A percentile compares a stretch with the other conserved stretches of the same genome.
phyloP scores from a whole-genome alignment of 2,113 vertebrate species.

The Cygnus buccinator region DNA sequence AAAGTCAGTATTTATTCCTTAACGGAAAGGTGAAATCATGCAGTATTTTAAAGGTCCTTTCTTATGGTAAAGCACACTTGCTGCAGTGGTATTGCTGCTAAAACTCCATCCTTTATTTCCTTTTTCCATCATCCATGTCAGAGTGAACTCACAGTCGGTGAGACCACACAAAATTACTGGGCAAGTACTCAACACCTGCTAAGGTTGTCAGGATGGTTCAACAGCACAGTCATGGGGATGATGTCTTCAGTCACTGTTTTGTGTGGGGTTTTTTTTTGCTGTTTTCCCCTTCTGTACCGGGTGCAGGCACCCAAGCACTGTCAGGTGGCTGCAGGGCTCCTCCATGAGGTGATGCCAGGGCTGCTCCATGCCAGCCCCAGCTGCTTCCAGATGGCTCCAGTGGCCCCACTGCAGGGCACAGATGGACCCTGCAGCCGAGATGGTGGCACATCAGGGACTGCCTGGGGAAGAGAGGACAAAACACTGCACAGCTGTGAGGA shows the following conservation, averaged over 20 bases:
- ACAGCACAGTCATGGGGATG: too few relatives aligned
- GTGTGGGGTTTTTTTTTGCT: too few relatives aligned
- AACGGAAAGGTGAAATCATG: not conserved
- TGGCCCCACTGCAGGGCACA: rapidly evolving
- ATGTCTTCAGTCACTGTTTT: not conserved
- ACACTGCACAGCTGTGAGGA: not conserved
- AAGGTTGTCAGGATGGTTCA: not conserved
- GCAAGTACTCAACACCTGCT: not conserved
- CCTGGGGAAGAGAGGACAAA: not conserved
- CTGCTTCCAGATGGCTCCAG: rapidly evolving
- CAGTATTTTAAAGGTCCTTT: not conserved
- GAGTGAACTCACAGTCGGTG: not conserved
- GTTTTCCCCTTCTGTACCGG: not conserved
- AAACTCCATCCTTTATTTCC: not conserved
- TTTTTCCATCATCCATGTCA: not conserved
- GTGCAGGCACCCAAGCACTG: not conserved
- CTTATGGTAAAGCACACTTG: not conserved
- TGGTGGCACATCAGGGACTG: not conserved
- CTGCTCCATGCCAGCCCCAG: rapidly evolving
- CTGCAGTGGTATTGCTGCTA: not conserved
- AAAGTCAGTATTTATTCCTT: not conserved
- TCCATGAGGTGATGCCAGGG: not conserved
- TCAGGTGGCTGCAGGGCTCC: too few relatives aligned
- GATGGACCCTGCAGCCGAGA: not conserved
- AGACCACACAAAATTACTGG: not conserved